Percentiles rank a stretch among this genome's conserved stretches.
Conservation (phyloP, 2,797 vertebrate genomes). For the Eulemur albifrons region DNA sequence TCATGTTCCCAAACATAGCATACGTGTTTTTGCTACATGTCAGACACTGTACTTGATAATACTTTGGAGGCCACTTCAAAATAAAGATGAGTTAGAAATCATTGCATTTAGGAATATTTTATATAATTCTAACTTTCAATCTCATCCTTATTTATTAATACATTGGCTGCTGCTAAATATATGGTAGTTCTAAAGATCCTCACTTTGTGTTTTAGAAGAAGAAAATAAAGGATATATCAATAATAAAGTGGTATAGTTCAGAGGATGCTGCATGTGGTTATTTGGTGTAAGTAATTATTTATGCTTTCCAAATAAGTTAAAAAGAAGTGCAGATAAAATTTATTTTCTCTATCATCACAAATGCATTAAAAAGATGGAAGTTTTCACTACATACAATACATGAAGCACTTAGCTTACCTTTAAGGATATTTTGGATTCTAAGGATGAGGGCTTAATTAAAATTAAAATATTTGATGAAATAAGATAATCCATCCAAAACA, state of each 20-base stretch:
- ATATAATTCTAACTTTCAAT: background rate
- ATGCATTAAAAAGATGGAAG: background rate
- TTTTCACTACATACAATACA: background rate
- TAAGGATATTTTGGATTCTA: background rate
- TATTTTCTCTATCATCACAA: background rate
- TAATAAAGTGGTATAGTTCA: background rate
- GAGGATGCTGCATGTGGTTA: background rate
- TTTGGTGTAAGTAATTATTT: background rate
- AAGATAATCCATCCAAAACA: background rate
- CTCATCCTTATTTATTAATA: background rate
- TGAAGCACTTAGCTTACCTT: background rate
- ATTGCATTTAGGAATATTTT: background rate
- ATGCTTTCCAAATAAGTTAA: background rate
- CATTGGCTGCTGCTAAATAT: background rate
- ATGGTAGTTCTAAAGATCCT: background rate
- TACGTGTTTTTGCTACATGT: background rate
- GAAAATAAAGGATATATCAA: background rate
- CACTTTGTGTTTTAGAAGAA: conserved; percentile 20
- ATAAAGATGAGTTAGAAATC: background rate
- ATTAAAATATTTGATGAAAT: background rate
- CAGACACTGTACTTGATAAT: background rate
- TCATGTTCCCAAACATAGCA: background rate
- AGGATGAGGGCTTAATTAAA: background rate
- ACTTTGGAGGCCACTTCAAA: background rate
- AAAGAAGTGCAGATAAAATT: background rate